Percentiles rank a stretch among this genome's conserved stretches.
phyloP scores from a whole-genome alignment of 2,797 vertebrate species.

The Sebastes vulpes region DNA sequence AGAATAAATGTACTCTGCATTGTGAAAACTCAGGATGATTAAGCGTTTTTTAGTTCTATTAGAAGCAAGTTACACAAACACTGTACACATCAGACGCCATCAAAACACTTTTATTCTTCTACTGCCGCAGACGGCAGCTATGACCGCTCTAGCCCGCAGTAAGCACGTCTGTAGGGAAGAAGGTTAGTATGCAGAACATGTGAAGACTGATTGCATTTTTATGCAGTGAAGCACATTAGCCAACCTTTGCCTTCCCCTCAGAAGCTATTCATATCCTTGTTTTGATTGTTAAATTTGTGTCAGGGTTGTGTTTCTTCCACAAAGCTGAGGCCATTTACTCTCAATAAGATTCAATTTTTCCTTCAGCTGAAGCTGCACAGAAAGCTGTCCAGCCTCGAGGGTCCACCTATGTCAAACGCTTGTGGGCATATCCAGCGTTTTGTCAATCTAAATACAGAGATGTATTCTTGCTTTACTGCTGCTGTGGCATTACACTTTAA shows the following conservation, averaged over 20 bases:
- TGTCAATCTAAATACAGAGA: conserved; percentile 22
- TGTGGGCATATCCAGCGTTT: conserved; percentile 32
- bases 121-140: conserved; percentile 23
- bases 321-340: conserved; percentile 45
- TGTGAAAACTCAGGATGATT: conserved; percentile 40
- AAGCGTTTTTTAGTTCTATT: conserved; percentile 18
- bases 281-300: conserved; percentile 74
- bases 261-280: conserved; percentile 63
- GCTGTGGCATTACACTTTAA: conserved; percentile 2
- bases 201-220: conserved; percentile 63
- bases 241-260: conserved; percentile 62
- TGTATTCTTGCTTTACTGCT: conserved; percentile 6
- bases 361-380: conserved; percentile 2
- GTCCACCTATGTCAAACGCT: conserved; percentile 17
- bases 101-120: conserved; percentile 8
- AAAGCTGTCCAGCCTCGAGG: conserved; percentile 35
- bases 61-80: conserved; percentile 10
- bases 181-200: conserved; percentile 71
- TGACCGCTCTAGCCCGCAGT: conserved; percentile 33
- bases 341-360: conserved; percentile 39
- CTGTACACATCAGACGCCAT: conserved; percentile 10
- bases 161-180: conserved; percentile 51
- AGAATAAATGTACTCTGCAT: conserved; percentile 24
- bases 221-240: conserved; percentile 65
- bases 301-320: conserved; percentile 34